Evolutionary conservation across 2,797 vertebrate species (phyloP), one percentile per base, ranked within the genome.

Genomic region (Erpetoichthys calabaricus): DNA sequence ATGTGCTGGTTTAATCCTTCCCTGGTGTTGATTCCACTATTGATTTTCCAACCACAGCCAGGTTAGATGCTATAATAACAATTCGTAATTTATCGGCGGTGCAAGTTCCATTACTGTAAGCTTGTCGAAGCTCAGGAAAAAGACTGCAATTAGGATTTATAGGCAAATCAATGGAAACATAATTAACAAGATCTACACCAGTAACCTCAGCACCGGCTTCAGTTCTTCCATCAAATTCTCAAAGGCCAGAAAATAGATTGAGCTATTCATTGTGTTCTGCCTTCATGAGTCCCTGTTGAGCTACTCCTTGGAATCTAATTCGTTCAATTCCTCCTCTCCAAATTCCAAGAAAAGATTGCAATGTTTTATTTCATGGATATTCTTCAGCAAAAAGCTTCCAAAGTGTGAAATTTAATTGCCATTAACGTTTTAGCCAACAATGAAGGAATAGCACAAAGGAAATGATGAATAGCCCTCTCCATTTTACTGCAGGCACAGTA

Each of bases 1-100:
- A 75, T 76, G 72, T 76, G 68, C 73, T 74, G 75, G 69, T 75
- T 78, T 77, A 74, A 70, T 69, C 69, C 62, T 72, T 74, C 79
- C 68, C 65, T 75, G 75, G 70, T 65, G 77, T 67, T 80, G 79
- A 84, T 85, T 82, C 80, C 77, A 79, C 76, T 77, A 80, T 84
- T 73, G 77, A 80, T 82, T 81, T 78, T 76, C 66, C 50, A 70
- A 58, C 68, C 69, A 71, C 71, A 72, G 64, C 70, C 64, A 64
- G 70, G 75, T 70, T 73, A 75, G 72, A 69, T 75, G 66, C 77
- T 76, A 76, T 80, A 83, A 85, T 82, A 85, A 80, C 80, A 82
- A 54, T 42, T 41, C 44, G 53, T 54, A 42, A 83, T 83, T 80
- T 82, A 81, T 85, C 77, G 80, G 74, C 66, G 74, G 71, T 76